Evolutionary conservation across 2,888 invertebrate species (phyloP), one percentile per base, ranked within the genome.

Genomic region (Metellina segmentata): DNA sequence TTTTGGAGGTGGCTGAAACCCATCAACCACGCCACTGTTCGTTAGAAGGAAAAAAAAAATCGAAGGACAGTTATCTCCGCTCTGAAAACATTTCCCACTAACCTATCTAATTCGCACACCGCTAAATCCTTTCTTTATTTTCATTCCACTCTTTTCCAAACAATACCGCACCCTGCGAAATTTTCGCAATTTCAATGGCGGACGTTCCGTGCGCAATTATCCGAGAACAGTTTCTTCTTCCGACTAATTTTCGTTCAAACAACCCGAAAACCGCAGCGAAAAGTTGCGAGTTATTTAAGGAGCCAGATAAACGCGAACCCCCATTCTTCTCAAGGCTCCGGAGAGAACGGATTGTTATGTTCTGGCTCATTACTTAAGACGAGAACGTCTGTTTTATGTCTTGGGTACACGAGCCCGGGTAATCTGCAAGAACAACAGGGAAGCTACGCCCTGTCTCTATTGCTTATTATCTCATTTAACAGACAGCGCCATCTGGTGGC

Each of bases 401-500:
- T 48, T 6, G 7, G n/a, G 11, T 70, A 51, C 34, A 48, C 7
- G 16, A 13, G 61, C 61, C 48, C 19, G 74, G 6, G 81, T 69
- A 82, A 82, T 79, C 79, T 79, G 49, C 16, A 51, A 71, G 71
- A 82, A 82, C 69, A 81, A 81, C 49, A n/a, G 51, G 0, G n/a
- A 19, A 49, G 16, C 48, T 70, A 19, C 34, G 34, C 61, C 61
- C 34, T 81, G 81, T 81, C 81, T 81, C 13, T 61, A 61, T n/a
- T 19, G 48, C 48, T 82, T 70, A 82, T 82, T 82, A 82, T 71
- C 70, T 82, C 71, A 49, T 51, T 71, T n/a, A 70, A 49, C 70
- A 70, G 70, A 70, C 81, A 82, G 7, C 48, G 81, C 70, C 81
- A 82, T 69, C 81, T 82, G 81, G 81, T 16, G 81, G 77, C n/a